phyloP scores from a whole-genome alignment of 2,888 invertebrate species.

The Tyria jacobaeae region DNA sequence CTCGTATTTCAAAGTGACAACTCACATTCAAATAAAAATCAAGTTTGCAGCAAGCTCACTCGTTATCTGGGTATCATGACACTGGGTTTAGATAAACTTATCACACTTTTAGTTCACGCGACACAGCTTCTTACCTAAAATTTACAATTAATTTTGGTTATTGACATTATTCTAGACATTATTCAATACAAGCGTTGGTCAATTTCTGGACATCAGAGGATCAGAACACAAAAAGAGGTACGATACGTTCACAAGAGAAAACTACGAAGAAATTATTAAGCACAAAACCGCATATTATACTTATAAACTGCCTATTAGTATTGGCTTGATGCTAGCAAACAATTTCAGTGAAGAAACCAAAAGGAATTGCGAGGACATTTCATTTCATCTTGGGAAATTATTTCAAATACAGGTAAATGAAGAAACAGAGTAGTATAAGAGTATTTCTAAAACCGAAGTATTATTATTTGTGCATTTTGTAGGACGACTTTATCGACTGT shows the following conservation, averaged over 20 bases:
- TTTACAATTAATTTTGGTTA: no score
- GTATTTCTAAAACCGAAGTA: neutral
- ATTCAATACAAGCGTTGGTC: constrained; percentile 91
- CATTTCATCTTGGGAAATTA: constrained; percentile 94
- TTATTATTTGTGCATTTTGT: constrained; percentile 25
- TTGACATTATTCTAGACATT: constrained; percentile 56
- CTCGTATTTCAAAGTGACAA: no score
- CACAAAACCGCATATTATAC: constrained; percentile 96
- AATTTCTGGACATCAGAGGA: constrained; percentile 90
- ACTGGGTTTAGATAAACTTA: no score
- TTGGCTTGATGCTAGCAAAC: constrained; percentile 93
- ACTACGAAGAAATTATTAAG: constrained; percentile 92
- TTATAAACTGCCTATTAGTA: constrained; percentile 93
- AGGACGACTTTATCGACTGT: constrained; percentile 95
- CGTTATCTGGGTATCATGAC: no score
- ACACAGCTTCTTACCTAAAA: no score
- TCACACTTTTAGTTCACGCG: no score
- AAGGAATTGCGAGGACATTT: constrained; percentile 90
- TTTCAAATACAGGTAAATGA: constrained; percentile 94
- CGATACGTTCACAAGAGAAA: constrained; percentile 90
- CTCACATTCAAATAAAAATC: no score
- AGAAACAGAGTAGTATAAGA: neutral
- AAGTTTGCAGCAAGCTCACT: no score
- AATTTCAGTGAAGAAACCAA: constrained; percentile 89
- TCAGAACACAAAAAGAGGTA: constrained; percentile 52